Conservation (phyloP, 35 echinoderm and acorn worm genomes). For the Heliocidaris erythrogramma region DNA sequence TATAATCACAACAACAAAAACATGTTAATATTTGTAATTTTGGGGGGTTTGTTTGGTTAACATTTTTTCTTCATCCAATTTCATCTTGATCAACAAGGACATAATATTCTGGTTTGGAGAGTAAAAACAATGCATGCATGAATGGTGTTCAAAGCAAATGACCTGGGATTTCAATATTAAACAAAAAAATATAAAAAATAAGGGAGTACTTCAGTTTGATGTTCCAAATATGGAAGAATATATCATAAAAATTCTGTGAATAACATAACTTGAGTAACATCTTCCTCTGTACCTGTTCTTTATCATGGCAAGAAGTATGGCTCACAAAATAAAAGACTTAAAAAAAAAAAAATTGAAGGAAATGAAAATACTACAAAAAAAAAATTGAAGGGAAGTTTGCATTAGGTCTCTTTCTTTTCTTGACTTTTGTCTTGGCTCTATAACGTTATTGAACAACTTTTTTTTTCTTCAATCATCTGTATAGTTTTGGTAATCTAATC, state of each 20-base stretch:
- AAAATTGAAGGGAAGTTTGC: background rate
- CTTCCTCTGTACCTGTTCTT: background rate
- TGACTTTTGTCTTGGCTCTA: background rate
- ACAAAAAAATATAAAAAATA: background rate
- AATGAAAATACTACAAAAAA: background rate
- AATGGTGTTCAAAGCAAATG: constrained; percentile 37
- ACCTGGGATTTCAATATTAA: constrained; percentile 2
- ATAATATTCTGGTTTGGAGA: constrained; percentile 17
- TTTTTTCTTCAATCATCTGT: background rate
- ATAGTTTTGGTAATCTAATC: background rate
- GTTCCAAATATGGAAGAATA: background rate
- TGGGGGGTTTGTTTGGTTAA: background rate
- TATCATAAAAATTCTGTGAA: background rate
- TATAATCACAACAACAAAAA: constrained; percentile 25
- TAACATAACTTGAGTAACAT: background rate
- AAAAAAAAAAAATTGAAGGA: no score
- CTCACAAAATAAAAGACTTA: constrained; percentile 33
- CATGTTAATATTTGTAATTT: background rate
- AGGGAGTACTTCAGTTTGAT: background rate
- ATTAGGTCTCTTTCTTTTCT: background rate
- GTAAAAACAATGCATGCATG: constrained; percentile 44
- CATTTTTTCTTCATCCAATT: background rate
- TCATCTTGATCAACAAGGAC: background rate
- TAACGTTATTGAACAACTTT: background rate
- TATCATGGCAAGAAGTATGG: constrained; percentile 39